These are phyloP conservation scores for Mesocentrotus franciscanus DNA, from an alignment of 53 echinoderm and acorn worm species.

Conservation along the genomic window DNA sequence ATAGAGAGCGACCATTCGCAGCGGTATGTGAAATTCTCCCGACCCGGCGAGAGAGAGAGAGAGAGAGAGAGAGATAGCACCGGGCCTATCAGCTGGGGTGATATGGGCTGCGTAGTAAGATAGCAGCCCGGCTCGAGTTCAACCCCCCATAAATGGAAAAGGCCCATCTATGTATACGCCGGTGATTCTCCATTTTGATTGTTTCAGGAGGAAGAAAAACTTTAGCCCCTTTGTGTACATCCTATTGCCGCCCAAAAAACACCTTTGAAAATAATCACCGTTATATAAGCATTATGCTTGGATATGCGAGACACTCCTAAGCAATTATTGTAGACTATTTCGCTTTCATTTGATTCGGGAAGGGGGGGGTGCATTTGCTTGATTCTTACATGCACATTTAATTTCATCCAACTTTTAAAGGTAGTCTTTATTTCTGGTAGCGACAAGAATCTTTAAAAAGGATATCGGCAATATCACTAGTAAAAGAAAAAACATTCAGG, in stretches of 20 bases:
- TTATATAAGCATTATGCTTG: not conserved
- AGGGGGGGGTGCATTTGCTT: not conserved
- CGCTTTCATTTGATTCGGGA: not conserved
- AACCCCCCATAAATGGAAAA: conserved; percentile 66
- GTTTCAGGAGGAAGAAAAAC: not conserved
- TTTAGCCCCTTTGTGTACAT: not conserved
- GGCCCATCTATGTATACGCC: conserved; percentile 32
- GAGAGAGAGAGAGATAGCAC: not conserved
- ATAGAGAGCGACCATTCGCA: conserved; percentile 47
- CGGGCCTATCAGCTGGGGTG: not conserved
- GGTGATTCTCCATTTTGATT: not conserved
- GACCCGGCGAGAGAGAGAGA: not conserved
- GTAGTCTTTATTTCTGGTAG: no score
- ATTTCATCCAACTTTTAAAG: no score
- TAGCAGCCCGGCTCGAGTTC: conserved; percentile 17
- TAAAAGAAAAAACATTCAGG: no score
- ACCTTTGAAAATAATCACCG: not conserved
- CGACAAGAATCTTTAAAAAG: no score
- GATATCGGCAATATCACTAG: no score
- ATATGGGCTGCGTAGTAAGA: conserved; percentile 12
- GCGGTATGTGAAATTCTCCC: conserved; percentile 64
- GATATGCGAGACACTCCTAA: not conserved
- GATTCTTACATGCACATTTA: no score
- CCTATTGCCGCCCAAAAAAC: not conserved
- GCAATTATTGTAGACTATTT: not conserved